Evolutionary conservation across 2,113 vertebrate genomes (phyloP).

Genomic region (Leptobrachium leishanense): DNA sequence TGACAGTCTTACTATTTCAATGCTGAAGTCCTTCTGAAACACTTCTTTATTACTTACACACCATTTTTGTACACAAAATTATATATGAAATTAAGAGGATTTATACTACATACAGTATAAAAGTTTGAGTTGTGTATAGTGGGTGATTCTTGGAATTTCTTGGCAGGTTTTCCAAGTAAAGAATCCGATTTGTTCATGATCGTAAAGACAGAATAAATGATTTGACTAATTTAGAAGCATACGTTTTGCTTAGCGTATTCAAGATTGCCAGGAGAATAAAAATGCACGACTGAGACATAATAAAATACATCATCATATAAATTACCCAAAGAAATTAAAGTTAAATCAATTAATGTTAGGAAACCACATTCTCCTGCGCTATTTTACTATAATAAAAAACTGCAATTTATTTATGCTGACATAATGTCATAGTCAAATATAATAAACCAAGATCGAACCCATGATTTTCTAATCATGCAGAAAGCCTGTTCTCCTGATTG

Average conservation of each 20-base stretch:
- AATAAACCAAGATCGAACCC: slow-evolving; percentile 23
- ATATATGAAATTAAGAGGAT: too few species aligned
- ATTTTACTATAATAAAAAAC: slow-evolving; percentile 36
- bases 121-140: too few species aligned
- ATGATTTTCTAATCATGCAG: slow-evolving; percentile 36
- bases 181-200: neutral
- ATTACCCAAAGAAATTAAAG: slow-evolving; percentile 30
- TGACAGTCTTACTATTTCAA: neutral
- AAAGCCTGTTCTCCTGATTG: slow-evolving; percentile 29
- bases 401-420: slow-evolving; percentile 19
- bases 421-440: slow-evolving; percentile 25
- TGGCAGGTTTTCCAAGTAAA: too few species aligned
- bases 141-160: too few species aligned
- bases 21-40: neutral
- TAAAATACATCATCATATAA: slow-evolving; percentile 21
- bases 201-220: neutral
- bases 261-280: slow-evolving; percentile 7
- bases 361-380: slow-evolving; percentile 20
- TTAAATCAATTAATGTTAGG: slow-evolving; percentile 40
- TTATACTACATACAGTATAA: too few species aligned
- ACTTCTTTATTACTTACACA: neutral
- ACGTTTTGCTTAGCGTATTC: neutral
- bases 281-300: slow-evolving; percentile 12
- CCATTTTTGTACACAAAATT: neutral
- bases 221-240: neutral